Evolutionary conservation across 1,140 invertebrate genomes (phyloP).

Genomic region (Dreissena polymorpha): DNA sequence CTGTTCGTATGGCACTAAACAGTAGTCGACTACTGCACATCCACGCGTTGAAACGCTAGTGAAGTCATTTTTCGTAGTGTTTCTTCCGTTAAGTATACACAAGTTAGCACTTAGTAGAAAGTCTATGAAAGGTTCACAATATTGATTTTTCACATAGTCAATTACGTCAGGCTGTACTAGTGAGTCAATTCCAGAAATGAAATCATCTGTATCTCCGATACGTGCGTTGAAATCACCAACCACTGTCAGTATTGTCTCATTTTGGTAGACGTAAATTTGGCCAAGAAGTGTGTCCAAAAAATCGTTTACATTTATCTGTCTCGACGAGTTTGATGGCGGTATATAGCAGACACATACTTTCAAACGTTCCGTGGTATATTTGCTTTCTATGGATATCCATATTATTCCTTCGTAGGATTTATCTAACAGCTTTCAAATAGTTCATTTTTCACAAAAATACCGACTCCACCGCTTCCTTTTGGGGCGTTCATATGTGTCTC

Average conservation of each 20-base stretch:
- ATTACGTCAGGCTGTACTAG: conserved; percentile 30
- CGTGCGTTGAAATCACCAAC: conserved; percentile 34
- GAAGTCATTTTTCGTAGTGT: too few species aligned
- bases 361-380: conserved; percentile 3
- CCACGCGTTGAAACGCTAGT: conserved; percentile 46
- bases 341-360: conserved; percentile 31
- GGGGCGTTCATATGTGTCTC: conserved; percentile 1
- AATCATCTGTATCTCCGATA: conserved; percentile 28
- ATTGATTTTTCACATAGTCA: conserved; percentile 39
- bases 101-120: conserved; percentile 37
- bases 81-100: conserved; percentile 52
- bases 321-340: conserved; percentile 44
- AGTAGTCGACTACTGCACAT: conserved; percentile 51
- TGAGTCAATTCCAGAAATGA: conserved; percentile 43
- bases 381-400: conserved; percentile 10
- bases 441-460: conserved; percentile 28
- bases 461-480: conserved; percentile 22
- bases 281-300: conserved; percentile 48
- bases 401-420: conserved; percentile 52
- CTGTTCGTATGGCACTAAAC: conserved; percentile 41
- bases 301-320: conserved; percentile 30
- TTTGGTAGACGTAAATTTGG: conserved; percentile 24
- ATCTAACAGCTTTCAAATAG: conserved; percentile 25
- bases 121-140: conserved; percentile 41
- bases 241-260: neutral